phyloP scores from a whole-genome alignment of 2,888 invertebrate species.

The Coremacera marginata region DNA sequence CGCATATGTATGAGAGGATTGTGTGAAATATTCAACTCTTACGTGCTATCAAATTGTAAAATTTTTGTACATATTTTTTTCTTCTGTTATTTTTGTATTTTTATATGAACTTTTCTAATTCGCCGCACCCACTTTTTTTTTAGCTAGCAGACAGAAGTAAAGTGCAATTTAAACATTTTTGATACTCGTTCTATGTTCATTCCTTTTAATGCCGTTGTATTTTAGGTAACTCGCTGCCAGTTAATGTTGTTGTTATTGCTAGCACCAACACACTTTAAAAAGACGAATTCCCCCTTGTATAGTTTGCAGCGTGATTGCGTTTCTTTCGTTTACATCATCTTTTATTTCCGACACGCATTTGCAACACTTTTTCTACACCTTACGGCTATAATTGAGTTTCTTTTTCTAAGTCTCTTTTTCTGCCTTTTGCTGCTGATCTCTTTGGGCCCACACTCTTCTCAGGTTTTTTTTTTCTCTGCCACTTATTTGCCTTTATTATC shows the following conservation, averaged over 20 bases:
- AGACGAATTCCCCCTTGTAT: not conserved
- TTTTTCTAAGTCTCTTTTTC: not conserved
- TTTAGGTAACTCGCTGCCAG: not conserved
- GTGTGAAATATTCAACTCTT: not conserved
- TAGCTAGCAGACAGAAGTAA: no score
- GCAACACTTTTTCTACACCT: not conserved
- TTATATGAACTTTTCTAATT: no score
- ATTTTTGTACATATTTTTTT: not conserved
- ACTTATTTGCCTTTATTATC: not conserved
- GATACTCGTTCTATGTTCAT: not conserved
- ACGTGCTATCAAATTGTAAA: not conserved
- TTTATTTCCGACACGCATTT: conserved; percentile 6
- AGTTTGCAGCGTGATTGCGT: conserved; percentile 19
- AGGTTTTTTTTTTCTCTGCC: not conserved
- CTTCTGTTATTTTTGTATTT: no score
- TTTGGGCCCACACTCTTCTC: not conserved
- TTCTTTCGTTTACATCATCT: not conserved
- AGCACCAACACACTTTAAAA: not conserved
- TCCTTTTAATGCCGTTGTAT: conserved; percentile 8
- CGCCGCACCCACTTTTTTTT: no score
- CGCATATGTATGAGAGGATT: not conserved
- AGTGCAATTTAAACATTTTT: no score
- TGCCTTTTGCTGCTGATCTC: not conserved
- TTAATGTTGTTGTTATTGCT: not conserved
- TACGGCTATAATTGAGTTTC: not conserved